Evolutionary conservation across 1,140 invertebrate genomes (phyloP), one percentile per base, ranked within the genome.

Genomic region (Lethrus apterus): DNA sequence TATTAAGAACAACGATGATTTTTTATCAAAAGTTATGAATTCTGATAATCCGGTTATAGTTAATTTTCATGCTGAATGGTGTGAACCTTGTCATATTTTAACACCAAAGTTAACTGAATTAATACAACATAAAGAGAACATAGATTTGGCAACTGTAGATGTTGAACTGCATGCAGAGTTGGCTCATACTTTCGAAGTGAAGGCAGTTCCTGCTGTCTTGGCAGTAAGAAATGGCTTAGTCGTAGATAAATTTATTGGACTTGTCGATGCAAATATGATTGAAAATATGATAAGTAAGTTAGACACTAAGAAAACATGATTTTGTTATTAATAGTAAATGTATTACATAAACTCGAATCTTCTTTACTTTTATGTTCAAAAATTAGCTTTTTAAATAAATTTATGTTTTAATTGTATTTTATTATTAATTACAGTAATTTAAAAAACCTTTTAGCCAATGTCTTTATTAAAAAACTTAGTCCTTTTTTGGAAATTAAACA

Each of bases 31-130:
- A 74, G 85, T 88, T 20, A 84, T 89, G 77, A 86, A 87, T 59
- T 86, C 81, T 58, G 74, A 77, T 26, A 80, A 83, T 54, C 84
- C 86, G 17, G 86, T 89, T 4, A 86, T 89, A 65, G 85, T 89
- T 2, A 89, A 89, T 65, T 89, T 89, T 61, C 86, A 90, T 57
- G 86, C 86, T 3, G 84, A 90, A 52, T 98, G 94, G 94, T 81
- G 94, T 70, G 91, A 93, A 59, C 94, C 94, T 0, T 98, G 94
- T 66, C 94, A 94, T 70, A 82, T 94, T 44, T 72, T 98, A 2
- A 93, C 87, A 9, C 93, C 93, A 9, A 84, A 92, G 64, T 74
- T 98, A 56, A 85, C 89, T 63, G 80, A 84, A 56, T 65, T 93
- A 2, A 74, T 96, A 15, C 82, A 80, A 46, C 79, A 80, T 9